These are phyloP conservation scores for Penaeus chinensis DNA, from an alignment of 1,140 invertebrate species.

Conservation along the genomic window DNA sequence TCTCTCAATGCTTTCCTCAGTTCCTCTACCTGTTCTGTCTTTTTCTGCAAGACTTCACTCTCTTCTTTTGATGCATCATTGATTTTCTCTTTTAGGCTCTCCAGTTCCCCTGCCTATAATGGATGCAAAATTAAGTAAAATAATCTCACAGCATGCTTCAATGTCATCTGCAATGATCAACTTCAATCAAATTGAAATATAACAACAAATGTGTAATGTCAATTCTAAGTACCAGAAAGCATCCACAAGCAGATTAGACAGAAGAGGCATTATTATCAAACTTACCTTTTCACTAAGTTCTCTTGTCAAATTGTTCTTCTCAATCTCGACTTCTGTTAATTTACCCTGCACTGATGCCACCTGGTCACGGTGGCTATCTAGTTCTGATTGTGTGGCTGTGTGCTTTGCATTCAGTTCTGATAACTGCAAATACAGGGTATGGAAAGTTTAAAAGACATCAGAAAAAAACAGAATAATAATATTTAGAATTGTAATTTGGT, in stretches of 20 bases:
- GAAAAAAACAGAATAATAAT: neutral
- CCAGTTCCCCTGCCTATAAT: conserved; percentile 43
- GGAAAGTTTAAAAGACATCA: neutral
- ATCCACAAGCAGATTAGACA: neutral
- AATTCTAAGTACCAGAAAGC: too few relatives aligned
- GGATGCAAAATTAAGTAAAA: neutral
- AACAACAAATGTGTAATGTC: too few relatives aligned
- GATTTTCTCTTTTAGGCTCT: conserved; percentile 44
- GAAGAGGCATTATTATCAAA: neutral
- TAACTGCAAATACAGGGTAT: conserved; percentile 23
- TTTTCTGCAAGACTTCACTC: conserved; percentile 57
- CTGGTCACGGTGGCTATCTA: conserved; percentile 25
- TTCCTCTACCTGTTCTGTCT: conserved; percentile 60
- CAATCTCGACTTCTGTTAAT: conserved; percentile 11
- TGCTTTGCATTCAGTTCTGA: conserved; percentile 48
- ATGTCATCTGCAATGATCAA: too few relatives aligned
- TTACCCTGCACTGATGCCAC: conserved; percentile 29
- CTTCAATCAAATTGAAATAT: too few relatives aligned
- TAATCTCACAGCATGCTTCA: neutral
- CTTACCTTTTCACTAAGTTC: conserved; percentile 52
- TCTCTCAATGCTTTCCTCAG: conserved; percentile 45
- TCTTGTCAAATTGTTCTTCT: conserved; percentile 36
- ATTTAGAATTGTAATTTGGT: too few relatives aligned
- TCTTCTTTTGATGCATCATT: conserved; percentile 59
- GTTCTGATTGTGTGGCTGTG: conserved; percentile 33